Base-by-base conservation (phyloP, 2,113 vertebrate genomes). In the Garra rufa region DNA sequence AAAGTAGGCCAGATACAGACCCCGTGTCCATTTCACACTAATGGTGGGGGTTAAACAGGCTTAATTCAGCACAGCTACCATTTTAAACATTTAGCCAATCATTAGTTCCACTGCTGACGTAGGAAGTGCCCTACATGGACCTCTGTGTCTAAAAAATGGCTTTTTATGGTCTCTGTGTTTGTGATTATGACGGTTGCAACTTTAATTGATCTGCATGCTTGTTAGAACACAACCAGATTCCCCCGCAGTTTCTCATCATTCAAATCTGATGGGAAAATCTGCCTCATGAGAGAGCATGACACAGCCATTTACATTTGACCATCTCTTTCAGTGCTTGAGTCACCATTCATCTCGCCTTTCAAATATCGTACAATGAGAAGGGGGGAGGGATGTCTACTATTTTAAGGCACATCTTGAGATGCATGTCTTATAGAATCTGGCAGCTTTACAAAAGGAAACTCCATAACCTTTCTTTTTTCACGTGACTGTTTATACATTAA, bases 361-460 rank as follows among this genome's bases (percentile, higher is more conserved):
- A n/a, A 52, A 70, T 82, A 81, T 78, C 74, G 74, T 65, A 69
- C 65, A 85, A 67, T 70, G 75, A 50, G 38, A 81, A 71, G 63
- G 61, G 46, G 28, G 75, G 21, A 59, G 67, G 67, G 17, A 74
- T 7, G 5, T 43, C 3, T 41, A 73, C 80, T 85, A 83, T 88
- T 83, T 88, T 41, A 78, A 75, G 84, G 79, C 81, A 67, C 46
- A 11, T 85, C 87, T 83, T 76, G 21, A 83, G 87, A 41, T 85
- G 44, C 19, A 34, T 50, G 28, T 79, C 67, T 79, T 85, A 79
- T 63, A 55, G 24, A 73, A 75, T 28, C 80, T 88, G 81, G 75
- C 87, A 88, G 69, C 46, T 67, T 74, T 63, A 85, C 75, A 75
- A 87, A 83, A 85, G 83, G 55, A 67, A 48, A 46, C 19, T 26